A percentile compares a stretch with the other conserved stretches of the same genome.
These are phyloP conservation scores for Paramormyrops kingsleyae DNA, from an alignment of 2,113 vertebrate species.

Conservation along the genomic window DNA sequence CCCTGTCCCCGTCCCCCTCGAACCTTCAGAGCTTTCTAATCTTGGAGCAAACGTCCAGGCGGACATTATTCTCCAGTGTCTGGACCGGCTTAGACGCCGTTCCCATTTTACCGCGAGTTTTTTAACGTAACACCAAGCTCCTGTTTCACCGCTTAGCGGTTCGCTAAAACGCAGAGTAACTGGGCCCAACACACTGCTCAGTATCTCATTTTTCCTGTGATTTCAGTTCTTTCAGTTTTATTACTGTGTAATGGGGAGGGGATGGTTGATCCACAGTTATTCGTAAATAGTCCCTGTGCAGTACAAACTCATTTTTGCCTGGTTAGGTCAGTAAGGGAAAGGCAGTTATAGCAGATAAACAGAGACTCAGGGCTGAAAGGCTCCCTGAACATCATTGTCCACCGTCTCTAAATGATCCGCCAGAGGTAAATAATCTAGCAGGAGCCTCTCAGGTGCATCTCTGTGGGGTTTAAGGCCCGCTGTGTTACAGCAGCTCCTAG, in stretches of 20 bases:
- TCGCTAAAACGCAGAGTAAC: not conserved
- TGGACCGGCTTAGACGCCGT: slow-evolving; percentile 60
- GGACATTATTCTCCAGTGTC: slow-evolving; percentile 89
- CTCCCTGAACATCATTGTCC: slow-evolving; percentile 35
- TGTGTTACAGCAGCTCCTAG: slow-evolving; percentile 29
- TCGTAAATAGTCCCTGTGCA: slow-evolving; percentile 15
- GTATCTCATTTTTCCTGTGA: not conserved
- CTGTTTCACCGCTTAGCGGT: slow-evolving; percentile 5
- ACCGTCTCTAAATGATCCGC: slow-evolving; percentile 41
- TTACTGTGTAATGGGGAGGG: not conserved
- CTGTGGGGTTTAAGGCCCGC: slow-evolving; percentile 26
- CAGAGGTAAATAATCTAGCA: slow-evolving; percentile 26
- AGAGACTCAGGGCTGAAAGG: slow-evolving; percentile 31
- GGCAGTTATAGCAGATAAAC: slow-evolving; percentile 49
- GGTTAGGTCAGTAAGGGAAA: slow-evolving; percentile 33
- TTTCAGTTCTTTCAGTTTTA: not conserved
- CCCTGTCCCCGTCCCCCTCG: slow-evolving; percentile 77
- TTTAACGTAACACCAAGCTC: slow-evolving; percentile 60
- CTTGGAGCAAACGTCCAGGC: slow-evolving; percentile 99
- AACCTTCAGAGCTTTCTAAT: slow-evolving; percentile 91
- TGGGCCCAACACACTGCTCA: not conserved
- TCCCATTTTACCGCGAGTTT: slow-evolving; percentile 74
- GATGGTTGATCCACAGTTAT: not conserved
- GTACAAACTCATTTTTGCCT: slow-evolving; percentile 40
- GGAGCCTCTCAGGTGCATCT: slow-evolving; percentile 36